Evolutionary conservation across 2,113 vertebrate species (phyloP).

Genomic region (Setophaga kirtlandii): DNA sequence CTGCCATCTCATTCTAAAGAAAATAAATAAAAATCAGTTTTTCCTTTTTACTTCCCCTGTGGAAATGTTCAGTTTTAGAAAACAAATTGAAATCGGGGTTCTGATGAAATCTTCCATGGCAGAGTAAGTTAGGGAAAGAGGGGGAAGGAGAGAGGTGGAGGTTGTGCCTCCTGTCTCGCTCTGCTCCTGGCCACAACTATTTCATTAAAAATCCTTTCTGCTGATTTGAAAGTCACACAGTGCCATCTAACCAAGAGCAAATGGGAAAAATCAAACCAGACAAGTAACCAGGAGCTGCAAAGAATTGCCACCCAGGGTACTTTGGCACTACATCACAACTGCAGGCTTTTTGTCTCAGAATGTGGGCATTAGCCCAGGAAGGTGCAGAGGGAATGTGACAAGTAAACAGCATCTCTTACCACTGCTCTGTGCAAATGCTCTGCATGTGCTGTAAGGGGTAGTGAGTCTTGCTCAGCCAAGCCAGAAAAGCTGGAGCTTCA

Average conservation of each 20-base stretch:
- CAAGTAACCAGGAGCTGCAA: not conserved
- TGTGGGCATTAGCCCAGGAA: not conserved
- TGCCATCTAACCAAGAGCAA: not conserved
- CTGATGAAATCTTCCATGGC: not conserved
- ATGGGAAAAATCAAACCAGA: not conserved
- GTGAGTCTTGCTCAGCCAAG: not conserved
- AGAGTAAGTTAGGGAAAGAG: not conserved
- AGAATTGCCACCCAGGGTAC: not conserved
- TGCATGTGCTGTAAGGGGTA: not conserved
- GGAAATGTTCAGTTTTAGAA: not conserved
- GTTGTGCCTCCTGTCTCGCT: not conserved
- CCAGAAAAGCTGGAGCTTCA: not conserved
- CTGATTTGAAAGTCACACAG: not conserved
- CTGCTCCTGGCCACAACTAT: not conserved
- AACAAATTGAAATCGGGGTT: not conserved
- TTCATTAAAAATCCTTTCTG: not conserved
- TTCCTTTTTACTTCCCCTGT: not conserved
- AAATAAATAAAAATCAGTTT: not conserved
- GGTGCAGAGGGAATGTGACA: not conserved
- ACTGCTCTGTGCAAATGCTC: not conserved
- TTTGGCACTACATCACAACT: not conserved
- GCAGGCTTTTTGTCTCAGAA: not conserved
- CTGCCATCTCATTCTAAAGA: not conserved
- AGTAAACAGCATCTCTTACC: not conserved
- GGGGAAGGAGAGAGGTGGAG: not conserved